Base-by-base conservation (phyloP, 2,797 vertebrate genomes). In the Mallotus villosus region DNA sequence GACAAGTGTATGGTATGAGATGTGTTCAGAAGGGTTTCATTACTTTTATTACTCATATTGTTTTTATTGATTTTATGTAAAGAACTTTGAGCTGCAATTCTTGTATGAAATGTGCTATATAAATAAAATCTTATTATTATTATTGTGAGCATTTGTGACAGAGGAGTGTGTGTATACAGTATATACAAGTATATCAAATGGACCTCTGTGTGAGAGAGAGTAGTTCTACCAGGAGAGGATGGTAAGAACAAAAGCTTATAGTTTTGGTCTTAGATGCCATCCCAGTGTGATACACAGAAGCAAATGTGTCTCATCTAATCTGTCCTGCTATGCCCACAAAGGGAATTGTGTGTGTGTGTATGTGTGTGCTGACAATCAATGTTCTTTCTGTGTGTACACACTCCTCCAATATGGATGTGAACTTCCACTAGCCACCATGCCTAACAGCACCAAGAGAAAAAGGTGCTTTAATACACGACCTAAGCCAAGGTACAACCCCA, bases 201-300 rank as follows among this genome's bases (percentile, higher is more conserved):
- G 27, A 29, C 1, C 7, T 63, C 25, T n/a, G 61, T 63, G 19
- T 63, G 61, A 29, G 29, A 34, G 63, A 41, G 34, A 14, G 63
- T 62, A 22, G n/a, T 60, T 60, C 17, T 21, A 19, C 17, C 17
- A 46, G 41, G 9, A 46, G 41, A 46, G n/a, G 53, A 57, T 21
- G n/a, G 53, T 27, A 60, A 12, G 21, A 12, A 49, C 11, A 67
- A 49, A 24, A 67, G 65, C 29, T 76, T 51, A 32, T 63, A 29
- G n/a, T 77, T 41, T 37, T 53, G 63, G 60, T 71, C 61, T 46
- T 21, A 65, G 57, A 67, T 19, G 41, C 63, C 59, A 55, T 66
- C 41, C 37, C 46, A 75, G 57, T 68, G 60, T 58, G 59, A 76
- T n/a, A 25, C 57, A 67, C 46, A n/a, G 21, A 72, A 66, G 74